Base-by-base conservation (phyloP, 2,113 vertebrate genomes). In the Rafetus swinhoei region DNA sequence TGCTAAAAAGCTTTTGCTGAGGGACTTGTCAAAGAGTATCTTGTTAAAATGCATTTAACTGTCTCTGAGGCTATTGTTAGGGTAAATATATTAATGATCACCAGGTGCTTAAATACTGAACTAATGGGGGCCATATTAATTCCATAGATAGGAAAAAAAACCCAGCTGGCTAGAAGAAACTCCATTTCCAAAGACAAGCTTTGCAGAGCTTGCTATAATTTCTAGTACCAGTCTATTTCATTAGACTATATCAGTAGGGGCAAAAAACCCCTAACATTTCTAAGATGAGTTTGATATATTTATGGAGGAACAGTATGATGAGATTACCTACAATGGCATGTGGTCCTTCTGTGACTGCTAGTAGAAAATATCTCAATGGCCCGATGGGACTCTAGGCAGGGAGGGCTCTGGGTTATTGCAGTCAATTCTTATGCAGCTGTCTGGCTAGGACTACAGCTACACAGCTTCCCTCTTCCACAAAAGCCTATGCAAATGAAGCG, bases 121-220 rank as follows among this genome's bases (percentile, higher is more conserved):
- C 59, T 62, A 62, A 60, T 62, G 25, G 25, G 11, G 59, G 27
- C 27, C 59, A 62, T 62, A 29, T 29, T 72, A 13, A 4, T 1
- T 11, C 69, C 21, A 4, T 1, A 56, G 13, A 12, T 9, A 79
- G 85, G 79, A 59, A 6, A 21, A 21, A 5, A 55, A 2, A 45
- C 45, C 21, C 81, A 88, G 24, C 11, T 83, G 1, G 0, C 6
- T 9, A 1, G 0, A 27, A 6, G 21, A 57, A 80, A 80, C 72
- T 65, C 59, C 27, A 32, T 52, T 69, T 57, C 39, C 24, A 87
- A 79, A 69, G 12, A 24, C 3, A 62, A 74, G 2, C 16, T 83
- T 79, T 89, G 22, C 4, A 0, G 13, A 54, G 15, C 54, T 69
- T 76, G 5, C 12, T 87, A 76, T 81, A 19, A 4, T 10, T 87